Evolutionary conservation across 2,797 vertebrate species (phyloP).

Genomic region (Megalops cyprinoides): DNA sequence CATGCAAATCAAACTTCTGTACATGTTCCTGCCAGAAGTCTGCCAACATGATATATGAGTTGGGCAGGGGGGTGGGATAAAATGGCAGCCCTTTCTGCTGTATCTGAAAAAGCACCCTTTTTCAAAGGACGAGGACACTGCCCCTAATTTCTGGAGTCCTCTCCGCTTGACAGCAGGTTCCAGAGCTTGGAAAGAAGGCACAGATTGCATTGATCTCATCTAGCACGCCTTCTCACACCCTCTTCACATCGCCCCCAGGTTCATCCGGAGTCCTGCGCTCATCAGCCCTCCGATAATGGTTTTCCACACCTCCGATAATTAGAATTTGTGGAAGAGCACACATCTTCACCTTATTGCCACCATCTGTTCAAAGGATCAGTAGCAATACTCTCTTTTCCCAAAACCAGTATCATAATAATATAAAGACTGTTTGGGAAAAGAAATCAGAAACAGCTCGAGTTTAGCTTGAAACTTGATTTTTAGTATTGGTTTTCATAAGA

Average conservation of each 20-base stretch:
- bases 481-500: neutral
- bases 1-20: no score
- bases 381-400: no score
- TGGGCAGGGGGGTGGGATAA: neutral
- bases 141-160: neutral
- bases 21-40: neutral
- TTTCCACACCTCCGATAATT: constrained; percentile 38
- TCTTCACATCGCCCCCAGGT: constrained; percentile 47
- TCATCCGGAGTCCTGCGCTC: constrained; percentile 48
- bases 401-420: no score
- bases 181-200: neutral
- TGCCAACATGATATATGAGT: neutral
- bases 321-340: neutral
- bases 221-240: neutral
- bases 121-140: neutral
- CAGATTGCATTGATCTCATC: constrained; percentile 30
- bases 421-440: no score
- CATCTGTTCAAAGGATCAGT: constrained; percentile 7
- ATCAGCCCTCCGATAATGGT: constrained; percentile 41
- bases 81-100: neutral
- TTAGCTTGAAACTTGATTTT: neutral
- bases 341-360: neutral
- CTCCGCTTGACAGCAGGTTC: neutral
- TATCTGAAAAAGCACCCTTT: neutral
- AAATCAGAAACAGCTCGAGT: no score